phyloP scores from a whole-genome alignment of 2,888 invertebrate genomes.

The Ligdia adustata region DNA sequence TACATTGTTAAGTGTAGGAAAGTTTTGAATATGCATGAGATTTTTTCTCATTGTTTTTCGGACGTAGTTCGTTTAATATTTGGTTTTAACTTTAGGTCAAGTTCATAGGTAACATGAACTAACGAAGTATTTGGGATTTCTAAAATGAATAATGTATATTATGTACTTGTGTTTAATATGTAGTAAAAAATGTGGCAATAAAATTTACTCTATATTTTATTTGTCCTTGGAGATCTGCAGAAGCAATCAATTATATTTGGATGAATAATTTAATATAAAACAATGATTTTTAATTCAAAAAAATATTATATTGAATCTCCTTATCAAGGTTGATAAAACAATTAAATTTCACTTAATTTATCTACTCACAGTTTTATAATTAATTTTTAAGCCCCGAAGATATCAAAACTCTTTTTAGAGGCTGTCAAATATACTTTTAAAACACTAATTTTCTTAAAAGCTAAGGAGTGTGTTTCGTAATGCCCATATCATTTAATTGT shows the following conservation, averaged over 20 bases:
- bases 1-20: constrained; percentile 28
- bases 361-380: too few species aligned
- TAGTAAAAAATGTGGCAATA: too few species aligned
- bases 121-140: constrained; percentile 19
- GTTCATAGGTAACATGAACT: constrained; percentile 14
- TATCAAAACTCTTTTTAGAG: too few species aligned
- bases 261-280: too few species aligned
- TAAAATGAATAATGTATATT: constrained; percentile 1
- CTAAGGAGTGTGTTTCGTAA: constrained; percentile 57
- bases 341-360: too few species aligned
- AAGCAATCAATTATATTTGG: too few species aligned
- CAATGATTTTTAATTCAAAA: too few species aligned
- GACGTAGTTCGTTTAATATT: constrained; percentile 10
- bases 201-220: too few species aligned
- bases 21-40: constrained; percentile 37
- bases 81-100: constrained; percentile 13
- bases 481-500: constrained; percentile 62
- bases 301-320: too few species aligned
- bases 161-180: neutral
- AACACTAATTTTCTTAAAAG: constrained; percentile 58
- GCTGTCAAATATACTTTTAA: constrained; percentile 60
- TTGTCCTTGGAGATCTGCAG: too few species aligned
- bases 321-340: too few species aligned
- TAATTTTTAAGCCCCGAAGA: too few species aligned
- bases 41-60: constrained; percentile 25